Evolutionary conservation across 1,140 invertebrate species (phyloP).

Genomic region (Heliconius himera): DNA sequence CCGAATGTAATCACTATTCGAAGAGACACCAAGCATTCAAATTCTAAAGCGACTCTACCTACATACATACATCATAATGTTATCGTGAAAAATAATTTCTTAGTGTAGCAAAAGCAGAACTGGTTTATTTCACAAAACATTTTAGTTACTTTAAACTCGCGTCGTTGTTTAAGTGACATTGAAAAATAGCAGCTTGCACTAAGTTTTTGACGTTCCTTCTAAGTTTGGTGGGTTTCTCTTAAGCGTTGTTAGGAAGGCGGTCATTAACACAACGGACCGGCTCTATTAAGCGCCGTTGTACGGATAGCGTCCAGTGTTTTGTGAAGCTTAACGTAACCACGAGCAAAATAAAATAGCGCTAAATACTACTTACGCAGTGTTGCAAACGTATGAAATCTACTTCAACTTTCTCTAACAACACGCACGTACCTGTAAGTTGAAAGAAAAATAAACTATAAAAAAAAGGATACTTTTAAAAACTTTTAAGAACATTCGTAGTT

Average conservation of each 20-base stretch:
- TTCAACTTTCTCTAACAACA: constrained; percentile 73
- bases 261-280: constrained; percentile 53
- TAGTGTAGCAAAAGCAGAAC: neutral
- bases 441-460: constrained; percentile 24
- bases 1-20: constrained; percentile 61
- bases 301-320: constrained; percentile 10
- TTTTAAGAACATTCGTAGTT: neutral
- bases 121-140: constrained; percentile 45
- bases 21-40: constrained; percentile 54
- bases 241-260: constrained; percentile 51
- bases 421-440: constrained; percentile 70
- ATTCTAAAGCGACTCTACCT: constrained; percentile 33
- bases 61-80: neutral
- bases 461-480: constrained; percentile 6
- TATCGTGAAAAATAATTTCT: neutral
- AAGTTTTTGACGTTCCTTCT: constrained; percentile 56
- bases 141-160: constrained; percentile 55
- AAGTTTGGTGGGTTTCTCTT: constrained; percentile 49
- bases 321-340: constrained; percentile 26
- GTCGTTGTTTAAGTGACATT: constrained; percentile 58
- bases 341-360: constrained; percentile 50
- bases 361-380: constrained; percentile 74
- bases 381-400: constrained; percentile 63
- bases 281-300: constrained; percentile 46
- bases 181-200: constrained; percentile 62